Base-by-base conservation (phyloP, 2,113 vertebrate genomes). In the Centropristis striata region DNA sequence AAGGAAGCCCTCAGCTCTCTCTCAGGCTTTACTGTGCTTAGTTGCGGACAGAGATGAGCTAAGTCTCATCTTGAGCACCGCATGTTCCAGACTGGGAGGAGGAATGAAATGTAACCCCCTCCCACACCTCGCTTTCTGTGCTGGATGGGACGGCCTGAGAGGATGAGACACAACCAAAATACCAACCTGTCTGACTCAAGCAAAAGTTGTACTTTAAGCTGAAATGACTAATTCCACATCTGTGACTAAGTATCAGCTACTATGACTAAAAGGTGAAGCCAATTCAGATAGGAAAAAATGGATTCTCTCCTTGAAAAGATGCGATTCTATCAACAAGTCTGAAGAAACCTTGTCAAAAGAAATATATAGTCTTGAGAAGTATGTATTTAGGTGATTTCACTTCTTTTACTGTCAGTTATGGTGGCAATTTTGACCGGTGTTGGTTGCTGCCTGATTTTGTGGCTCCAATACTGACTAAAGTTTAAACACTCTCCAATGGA, bases 1-100 rank as follows among this genome's bases (percentile, higher is more conserved):
- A 80, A 57, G 70, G 80, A 76, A 75, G 65, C 69, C 73, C 59
- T 81, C 71, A 49, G 51, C 64, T 47, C 75, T 83, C 85, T 84
- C 86, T 46, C 21, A 67, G 85, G 76, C 57, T 83, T 86, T 80
- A 37, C 61, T 42, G 47, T 50, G 57, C 81, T 88, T 74, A 53
- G 55, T 9, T 78, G 71, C 64, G 74, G 79, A 83, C 49, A 60
- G 55, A 78, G 65, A 86, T 50, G 78, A 75, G 78, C 42, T 37
- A 46, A 71, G 58, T 0, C 67, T 85, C 51, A 77, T 85, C 76
- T 84, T 66, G 42, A 77, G 61, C 53, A 73, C 66, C 50, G 51
- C 23, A 20, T 85, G 71, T 60, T 67, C 44, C 76, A 54, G 58
- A 84, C 67, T 55, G 23, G n/a, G 44, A 77, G 58, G 50, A 60